Percentiles rank a stretch among this genome's conserved stretches.
These are phyloP conservation scores for Palythoa heliodiscus DNA, from an alignment of 92 coral and sea anemone species.

Conservation along the genomic window DNA sequence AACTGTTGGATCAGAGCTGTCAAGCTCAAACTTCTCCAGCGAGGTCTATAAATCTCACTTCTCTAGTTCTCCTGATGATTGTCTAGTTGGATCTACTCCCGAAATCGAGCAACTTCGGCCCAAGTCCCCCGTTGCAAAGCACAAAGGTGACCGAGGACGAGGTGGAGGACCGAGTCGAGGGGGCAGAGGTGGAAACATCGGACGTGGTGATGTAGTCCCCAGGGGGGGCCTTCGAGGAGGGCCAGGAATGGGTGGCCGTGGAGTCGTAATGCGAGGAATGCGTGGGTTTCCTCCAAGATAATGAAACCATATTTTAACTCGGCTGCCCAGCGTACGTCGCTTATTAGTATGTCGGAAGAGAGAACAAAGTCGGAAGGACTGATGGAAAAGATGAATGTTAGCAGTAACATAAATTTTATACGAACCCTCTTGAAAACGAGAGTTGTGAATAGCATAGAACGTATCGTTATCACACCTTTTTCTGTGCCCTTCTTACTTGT, in stretches of 20 bases:
- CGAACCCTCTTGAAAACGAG: too few species aligned
- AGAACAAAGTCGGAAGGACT: background rate
- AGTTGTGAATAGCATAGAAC: too few species aligned
- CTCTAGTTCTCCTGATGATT: slow-evolving; percentile 72
- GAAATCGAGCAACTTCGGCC: slow-evolving; percentile 98
- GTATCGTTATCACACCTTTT: too few species aligned
- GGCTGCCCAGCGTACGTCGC: background rate
- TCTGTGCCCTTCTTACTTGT: too few species aligned
- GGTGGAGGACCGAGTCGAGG: slow-evolving; percentile 75
- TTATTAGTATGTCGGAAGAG: background rate
- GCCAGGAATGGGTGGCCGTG: slow-evolving; percentile 84
- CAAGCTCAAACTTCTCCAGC: slow-evolving; percentile 93
- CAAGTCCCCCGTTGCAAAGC: slow-evolving; percentile 93
- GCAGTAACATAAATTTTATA: background rate
- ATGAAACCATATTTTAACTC: slow-evolving; percentile 45
- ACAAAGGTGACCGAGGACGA: slow-evolving; percentile 92
- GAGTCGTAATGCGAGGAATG: slow-evolving; percentile 76
- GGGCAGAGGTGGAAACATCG: slow-evolving; percentile 66
- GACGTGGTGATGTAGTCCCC: slow-evolving; percentile 70
- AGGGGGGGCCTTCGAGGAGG: slow-evolving; percentile 82
- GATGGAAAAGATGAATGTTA: background rate
- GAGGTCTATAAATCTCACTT: slow-evolving; percentile 97
- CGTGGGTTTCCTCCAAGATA: slow-evolving; percentile 62
- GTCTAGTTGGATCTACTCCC: slow-evolving; percentile 88
- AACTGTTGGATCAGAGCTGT: slow-evolving; percentile 89